Base-by-base conservation (phyloP, 1,140 invertebrate species). In the Conus betulinus region DNA sequence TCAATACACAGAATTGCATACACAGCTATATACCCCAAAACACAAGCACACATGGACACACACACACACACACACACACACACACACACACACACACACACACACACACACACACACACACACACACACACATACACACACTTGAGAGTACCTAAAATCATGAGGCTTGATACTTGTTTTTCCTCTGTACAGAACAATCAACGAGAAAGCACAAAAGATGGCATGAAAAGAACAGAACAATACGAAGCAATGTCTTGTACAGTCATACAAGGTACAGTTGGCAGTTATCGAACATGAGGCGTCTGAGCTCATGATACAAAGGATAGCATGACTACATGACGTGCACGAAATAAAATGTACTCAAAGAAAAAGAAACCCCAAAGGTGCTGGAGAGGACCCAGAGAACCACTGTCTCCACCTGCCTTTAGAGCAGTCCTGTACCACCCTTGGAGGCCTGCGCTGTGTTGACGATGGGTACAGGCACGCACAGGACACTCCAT, bases 21-120 rank as follows among this genome's bases (percentile, higher is more conserved):
- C 27, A 81, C 78, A 81, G 25, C 27, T 27, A 51, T 27, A 81
- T 27, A 81, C 78, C 27, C 78, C 27, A 6, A 81, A n/a, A 81
- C 78, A 81, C 78, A 81, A n/a, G 39, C 78, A 79, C 78, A 79
- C 78, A 79, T 27, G 39, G 13, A 79, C 78, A 79, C 78, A 79
- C 78, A 79, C 78, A 79, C 78, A 79, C 78, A 79, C 78, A 39
- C 8, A 20, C 57, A 60, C 57, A 60, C 57, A 60, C 57, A 60
- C 57, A 60, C 57, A 60, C 57, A 60, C 57, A 60, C 57, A 60
- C 57, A 81, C 78, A 81, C 78, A 81, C 78, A 81, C 78, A 39
- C 78, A 81, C 25, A 17, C n/a, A 51, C 27, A 17, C n/a, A 81
- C n/a, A 17, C 27, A 51, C 27, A 51, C 78, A 52, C n/a, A 81